Evolutionary conservation across 2,888 invertebrate genomes (phyloP).

Genomic region (Cylindroiulus punctatus): DNA sequence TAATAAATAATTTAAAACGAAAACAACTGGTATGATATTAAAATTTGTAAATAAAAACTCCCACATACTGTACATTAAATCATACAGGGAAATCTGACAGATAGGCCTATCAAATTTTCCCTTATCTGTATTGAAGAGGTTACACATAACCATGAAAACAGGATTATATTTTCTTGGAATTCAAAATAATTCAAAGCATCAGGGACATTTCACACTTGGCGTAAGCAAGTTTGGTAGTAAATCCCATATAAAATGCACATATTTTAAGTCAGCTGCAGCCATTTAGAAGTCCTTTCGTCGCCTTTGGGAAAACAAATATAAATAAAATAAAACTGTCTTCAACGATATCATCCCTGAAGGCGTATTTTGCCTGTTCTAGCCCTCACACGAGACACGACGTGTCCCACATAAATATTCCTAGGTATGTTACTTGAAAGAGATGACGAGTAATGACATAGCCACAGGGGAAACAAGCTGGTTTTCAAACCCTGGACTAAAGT

Average conservation of each 20-base stretch:
- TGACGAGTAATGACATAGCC: slow-evolving; percentile 16
- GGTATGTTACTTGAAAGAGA: not conserved
- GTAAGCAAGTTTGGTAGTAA: not conserved
- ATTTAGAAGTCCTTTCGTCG: slow-evolving; percentile 12
- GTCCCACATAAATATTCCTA: not conserved
- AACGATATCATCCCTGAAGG: not conserved
- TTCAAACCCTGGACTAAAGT: slow-evolving; percentile 5
- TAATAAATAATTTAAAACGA: too few species aligned
- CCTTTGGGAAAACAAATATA: slow-evolving; percentile 16
- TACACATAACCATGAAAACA: not conserved
- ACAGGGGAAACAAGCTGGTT: not conserved
- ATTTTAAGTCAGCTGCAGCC: not conserved
- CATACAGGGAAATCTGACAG: not conserved
- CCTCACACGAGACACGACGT: slow-evolving; percentile 19
- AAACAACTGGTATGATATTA: too few species aligned
- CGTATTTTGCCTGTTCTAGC: not conserved
- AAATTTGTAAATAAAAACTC: too few species aligned
- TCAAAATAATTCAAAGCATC: slow-evolving; percentile 17
- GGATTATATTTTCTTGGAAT: slow-evolving; percentile 21
- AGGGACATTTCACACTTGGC: not conserved
- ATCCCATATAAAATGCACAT: not conserved
- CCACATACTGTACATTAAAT: too few species aligned
- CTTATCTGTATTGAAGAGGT: not conserved
- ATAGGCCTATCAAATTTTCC: not conserved
- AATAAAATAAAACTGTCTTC: slow-evolving; percentile 32